phyloP scores from a whole-genome alignment of 2,888 invertebrate species.

The Sarcophaga carnaria region DNA sequence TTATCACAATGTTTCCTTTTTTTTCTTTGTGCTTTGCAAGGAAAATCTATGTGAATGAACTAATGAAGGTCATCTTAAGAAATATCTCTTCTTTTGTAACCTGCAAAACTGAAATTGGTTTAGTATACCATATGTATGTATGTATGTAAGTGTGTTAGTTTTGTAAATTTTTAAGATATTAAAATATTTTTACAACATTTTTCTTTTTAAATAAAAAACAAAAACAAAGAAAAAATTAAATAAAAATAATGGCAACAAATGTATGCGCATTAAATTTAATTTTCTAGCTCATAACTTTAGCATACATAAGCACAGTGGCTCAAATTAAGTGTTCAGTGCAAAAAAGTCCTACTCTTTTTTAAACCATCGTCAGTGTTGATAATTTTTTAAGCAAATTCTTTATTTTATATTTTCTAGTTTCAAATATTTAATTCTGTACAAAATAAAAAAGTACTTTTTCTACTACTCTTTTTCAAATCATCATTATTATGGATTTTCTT shows the following conservation, averaged over 20 bases:
- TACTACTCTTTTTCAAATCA: too few relatives aligned
- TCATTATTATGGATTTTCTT: too few relatives aligned
- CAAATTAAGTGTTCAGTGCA: neutral
- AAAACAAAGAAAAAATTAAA: neutral
- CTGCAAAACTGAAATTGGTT: too few relatives aligned
- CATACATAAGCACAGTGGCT: conserved; percentile 29
- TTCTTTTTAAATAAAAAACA: conserved; percentile 13
- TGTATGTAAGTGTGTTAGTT: too few relatives aligned
- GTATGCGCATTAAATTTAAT: conserved; percentile 17
- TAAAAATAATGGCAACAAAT: conserved; percentile 28
- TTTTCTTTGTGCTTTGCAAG: neutral
- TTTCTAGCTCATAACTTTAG: conserved; percentile 45
- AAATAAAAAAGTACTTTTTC: too few relatives aligned
- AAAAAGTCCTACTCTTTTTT: neutral
- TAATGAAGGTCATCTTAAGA: neutral
- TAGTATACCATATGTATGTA: too few relatives aligned
- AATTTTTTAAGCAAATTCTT: too few relatives aligned
- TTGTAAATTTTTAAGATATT: neutral
- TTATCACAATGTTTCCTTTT: neutral
- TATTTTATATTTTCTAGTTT: too few relatives aligned
- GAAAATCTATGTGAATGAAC: neutral
- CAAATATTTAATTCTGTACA: neutral
- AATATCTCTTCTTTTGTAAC: too few relatives aligned
- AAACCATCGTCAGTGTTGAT: neutral
- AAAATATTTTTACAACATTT: conserved; percentile 5